Base-by-base conservation (phyloP, 2,888 invertebrate genomes). In the Labia minor region DNA sequence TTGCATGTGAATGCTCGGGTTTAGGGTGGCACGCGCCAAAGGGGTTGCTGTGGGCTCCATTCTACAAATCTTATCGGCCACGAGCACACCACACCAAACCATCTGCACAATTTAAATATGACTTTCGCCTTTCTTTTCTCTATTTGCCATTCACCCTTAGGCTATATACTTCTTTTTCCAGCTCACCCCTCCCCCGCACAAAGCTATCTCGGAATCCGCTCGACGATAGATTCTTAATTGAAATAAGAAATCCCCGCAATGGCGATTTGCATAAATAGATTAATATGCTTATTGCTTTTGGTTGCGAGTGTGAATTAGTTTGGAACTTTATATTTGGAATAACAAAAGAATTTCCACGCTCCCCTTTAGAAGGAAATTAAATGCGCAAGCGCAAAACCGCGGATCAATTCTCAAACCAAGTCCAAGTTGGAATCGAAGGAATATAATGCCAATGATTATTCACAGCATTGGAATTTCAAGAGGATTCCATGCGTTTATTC, bases 211-310 rank as follows among this genome's bases (percentile, higher is more conserved):
- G 4, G 4, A 26, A 26, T 26, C 26, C 26, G 8, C 26, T 26
- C 8, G 4, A 26, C 26, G 26, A 26, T 26, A 26, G 4, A 26
- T 49, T 49, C 49, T 49, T 49, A 49, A 49, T 49, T 49, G 49
- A 49, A 49, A 49, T 4, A 49, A 49, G 49, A 49, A 49, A 49
- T 49, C 14, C 26, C 8, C 26, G 26, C 26, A 26, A 26, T 26
- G 26, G 26, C 49, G 49, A 49, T 49, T 49, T 49, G 49, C 49
- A 49, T 49, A 49, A 49, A 49, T 49, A 49, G 49, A 49, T 49
- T 49, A 49, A 49, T 49, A 49, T 49, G 49, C 49, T 49, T 49
- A n/a, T 49, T 49, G 49, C 49, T 49, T 49, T 49, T 49, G 49
- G 26, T 26, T 26, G 49, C 49, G 49, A 49, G 49, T 49, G 49